Conservation (phyloP, 2,888 invertebrate genomes). For the Dryococelus australis region DNA sequence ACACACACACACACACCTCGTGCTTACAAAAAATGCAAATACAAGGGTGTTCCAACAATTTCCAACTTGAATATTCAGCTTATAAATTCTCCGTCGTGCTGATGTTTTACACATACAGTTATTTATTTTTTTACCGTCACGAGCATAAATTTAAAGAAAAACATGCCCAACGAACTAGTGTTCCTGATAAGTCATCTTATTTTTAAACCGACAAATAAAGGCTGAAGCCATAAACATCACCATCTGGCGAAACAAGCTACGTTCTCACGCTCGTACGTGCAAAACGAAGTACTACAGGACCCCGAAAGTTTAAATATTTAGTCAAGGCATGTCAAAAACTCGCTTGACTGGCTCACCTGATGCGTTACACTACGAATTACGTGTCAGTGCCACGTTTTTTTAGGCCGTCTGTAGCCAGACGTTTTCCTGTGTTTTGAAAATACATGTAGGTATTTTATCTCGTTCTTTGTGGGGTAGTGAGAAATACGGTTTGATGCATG, state of each 20-base stretch:
- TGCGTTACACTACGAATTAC: neutral
- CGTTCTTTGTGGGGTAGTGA: neutral
- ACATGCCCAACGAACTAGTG: neutral
- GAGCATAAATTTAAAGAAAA: neutral
- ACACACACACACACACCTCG: too few relatives aligned
- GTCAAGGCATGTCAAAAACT: neutral
- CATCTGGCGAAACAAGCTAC: neutral
- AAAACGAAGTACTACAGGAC: neutral
- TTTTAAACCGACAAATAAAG: neutral
- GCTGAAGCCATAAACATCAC: neutral
- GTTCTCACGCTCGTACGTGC: neutral
- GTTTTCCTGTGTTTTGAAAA: constrained; percentile 13
- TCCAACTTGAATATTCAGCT: neutral
- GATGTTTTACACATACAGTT: neutral
- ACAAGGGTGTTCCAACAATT: neutral
- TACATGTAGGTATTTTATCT: constrained; percentile 21
- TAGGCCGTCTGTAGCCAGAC: neutral
- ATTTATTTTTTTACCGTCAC: neutral
- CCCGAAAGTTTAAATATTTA: neutral
- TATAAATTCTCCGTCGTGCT: neutral
- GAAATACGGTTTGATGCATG: constrained; percentile 25
- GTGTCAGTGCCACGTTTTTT: neutral
- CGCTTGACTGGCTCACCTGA: neutral
- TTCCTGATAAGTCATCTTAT: neutral
- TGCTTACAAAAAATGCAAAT: too few relatives aligned